These are phyloP conservation scores for Porites rus DNA, from an alignment of 92 coral and sea anemone species.

Conservation along the genomic window DNA sequence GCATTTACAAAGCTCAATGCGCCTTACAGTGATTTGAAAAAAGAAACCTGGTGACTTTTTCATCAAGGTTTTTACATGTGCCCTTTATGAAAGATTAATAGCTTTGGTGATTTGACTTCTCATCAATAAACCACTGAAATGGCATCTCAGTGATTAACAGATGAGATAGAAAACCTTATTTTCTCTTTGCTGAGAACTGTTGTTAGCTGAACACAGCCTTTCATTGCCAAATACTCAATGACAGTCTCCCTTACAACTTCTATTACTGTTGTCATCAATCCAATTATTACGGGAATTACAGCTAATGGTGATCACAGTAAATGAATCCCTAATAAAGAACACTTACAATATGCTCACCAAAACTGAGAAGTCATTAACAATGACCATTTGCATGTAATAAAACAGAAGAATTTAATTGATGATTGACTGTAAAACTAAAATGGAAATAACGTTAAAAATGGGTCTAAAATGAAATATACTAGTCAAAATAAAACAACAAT, in stretches of 20 bases:
- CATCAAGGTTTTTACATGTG: neutral
- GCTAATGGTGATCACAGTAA: too few species aligned
- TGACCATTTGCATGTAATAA: too few species aligned
- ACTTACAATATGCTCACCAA: too few species aligned
- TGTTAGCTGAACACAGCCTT: conserved; percentile 30
- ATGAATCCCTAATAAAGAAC: too few species aligned
- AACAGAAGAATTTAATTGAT: too few species aligned
- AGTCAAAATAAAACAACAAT: too few species aligned
- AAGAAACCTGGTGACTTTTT: neutral
- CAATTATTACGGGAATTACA: conserved; percentile 15
- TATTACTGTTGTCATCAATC: conserved; percentile 54
- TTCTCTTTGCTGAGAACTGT: conserved; percentile 10
- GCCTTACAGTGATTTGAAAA: neutral
- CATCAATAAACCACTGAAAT: neutral
- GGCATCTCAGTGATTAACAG: neutral
- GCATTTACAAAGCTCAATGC: too few species aligned
- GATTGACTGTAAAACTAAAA: too few species aligned
- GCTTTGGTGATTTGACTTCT: neutral
- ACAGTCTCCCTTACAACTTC: neutral
- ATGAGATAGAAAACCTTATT: conserved; percentile 12
- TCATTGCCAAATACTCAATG: conserved; percentile 33
- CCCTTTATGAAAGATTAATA: neutral
- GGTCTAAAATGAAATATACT: too few species aligned
- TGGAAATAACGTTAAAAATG: too few species aligned
- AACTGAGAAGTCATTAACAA: too few species aligned